Percentiles rank a stretch among this genome's conserved stretches.
Evolutionary conservation across 2,888 invertebrate genomes (phyloP).

Genomic region (Pyralis farinalis): DNA sequence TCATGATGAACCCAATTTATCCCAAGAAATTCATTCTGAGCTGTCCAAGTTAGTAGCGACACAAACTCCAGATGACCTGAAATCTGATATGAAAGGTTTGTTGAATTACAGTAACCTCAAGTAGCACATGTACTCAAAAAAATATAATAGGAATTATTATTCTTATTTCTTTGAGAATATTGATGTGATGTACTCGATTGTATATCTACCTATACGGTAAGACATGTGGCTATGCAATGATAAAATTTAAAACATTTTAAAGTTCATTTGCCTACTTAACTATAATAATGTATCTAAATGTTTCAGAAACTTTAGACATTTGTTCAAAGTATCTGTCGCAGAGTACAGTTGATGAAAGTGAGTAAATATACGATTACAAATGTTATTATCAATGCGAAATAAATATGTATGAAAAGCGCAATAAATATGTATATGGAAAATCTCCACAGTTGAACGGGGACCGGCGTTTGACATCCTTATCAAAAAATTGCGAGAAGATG

Average conservation of each 20-base stretch:
- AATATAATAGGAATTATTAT: too few species aligned
- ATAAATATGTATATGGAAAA: too few species aligned
- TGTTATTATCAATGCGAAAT: too few species aligned
- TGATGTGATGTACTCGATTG: too few species aligned
- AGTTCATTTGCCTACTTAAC: too few species aligned
- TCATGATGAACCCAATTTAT: slow-evolving; percentile 54
- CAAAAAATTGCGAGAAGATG: slow-evolving; percentile 36
- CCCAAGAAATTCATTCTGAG: slow-evolving; percentile 41
- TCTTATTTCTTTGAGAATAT: too few species aligned
- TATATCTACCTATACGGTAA: too few species aligned
- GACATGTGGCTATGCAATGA: too few species aligned
- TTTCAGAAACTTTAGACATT: slow-evolving; percentile 50
- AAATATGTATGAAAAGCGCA: too few species aligned
- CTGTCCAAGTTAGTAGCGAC: slow-evolving; percentile 32
- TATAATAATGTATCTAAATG: not conserved
- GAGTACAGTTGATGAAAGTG: slow-evolving; percentile 52
- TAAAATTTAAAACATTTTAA: too few species aligned
- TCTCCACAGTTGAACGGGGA: slow-evolving; percentile 48
- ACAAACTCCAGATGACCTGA: slow-evolving; percentile 36
- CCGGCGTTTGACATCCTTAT: slow-evolving; percentile 56
- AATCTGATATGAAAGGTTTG: slow-evolving; percentile 53
- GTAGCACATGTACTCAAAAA: too few species aligned
- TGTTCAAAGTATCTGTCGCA: slow-evolving; percentile 58
- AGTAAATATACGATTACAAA: slow-evolving; percentile 19
- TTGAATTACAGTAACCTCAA: too few species aligned